Evolutionary conservation across 2,888 invertebrate species (phyloP), one percentile per base, ranked within the genome.

Genomic region (Melipona bicolor): DNA sequence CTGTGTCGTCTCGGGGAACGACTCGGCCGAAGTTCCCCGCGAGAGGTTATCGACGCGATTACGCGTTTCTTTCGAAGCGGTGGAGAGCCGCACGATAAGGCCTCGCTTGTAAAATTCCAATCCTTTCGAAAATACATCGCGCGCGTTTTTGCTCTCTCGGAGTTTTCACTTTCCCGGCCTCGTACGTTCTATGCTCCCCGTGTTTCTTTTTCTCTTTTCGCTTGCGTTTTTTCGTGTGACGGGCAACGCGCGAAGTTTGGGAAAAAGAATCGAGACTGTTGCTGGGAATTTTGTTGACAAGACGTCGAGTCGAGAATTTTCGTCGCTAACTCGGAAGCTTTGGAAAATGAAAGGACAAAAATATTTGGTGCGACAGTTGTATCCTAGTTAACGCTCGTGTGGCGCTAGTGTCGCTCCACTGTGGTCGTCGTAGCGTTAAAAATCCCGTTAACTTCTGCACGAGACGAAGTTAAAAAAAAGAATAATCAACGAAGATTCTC

Each of bases 41-140:
- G 71, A 88, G 75, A 84, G 88, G 86, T 89, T 89, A 87, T 89
- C 89, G 71, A 76, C 15, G 61, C 27, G 65, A 85, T 85, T 87
- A 77, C 74, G 80, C 62, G 32, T 69, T 65, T 43, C 64, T 36
- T 4, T 6, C 59, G 32, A 11, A 49, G 68, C 32, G 65, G 59
- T 59, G 73, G 69, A 67, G 36, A 74, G 62, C 52, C 17, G 32
- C 52, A 56, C 69, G 89, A 89, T 89, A 87, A 89, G 70, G 59
- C 65, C 32, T 54, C 32, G 62, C 79, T 78, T 49, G 79, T 82
- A 78, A 81, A 86, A 84, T 83, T 85, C 77, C 75, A 62, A 72
- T 84, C 67, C 76, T 83, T 88, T 84, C 32, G 76, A 81, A 87
- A 89, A 87, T 84, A 81, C 74, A 64, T 43, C 43, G 43, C 43